Evolutionary conservation across 2,888 invertebrate genomes (phyloP), one percentile per base, ranked within the genome.

Genomic region (Cremastinae sp.): DNA sequence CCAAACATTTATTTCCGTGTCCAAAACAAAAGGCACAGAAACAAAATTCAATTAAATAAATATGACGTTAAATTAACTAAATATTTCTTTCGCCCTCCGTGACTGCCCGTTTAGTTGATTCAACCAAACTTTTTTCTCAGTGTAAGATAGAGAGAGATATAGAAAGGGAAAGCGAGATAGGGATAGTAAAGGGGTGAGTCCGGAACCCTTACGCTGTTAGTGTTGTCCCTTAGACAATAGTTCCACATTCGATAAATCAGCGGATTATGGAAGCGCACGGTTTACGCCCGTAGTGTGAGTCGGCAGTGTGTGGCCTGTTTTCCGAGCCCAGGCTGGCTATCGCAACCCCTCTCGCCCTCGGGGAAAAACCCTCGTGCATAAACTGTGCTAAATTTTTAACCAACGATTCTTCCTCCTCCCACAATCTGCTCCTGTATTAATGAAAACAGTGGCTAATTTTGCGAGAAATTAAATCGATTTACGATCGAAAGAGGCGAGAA

Each of bases 391-490:
- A 14, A 47, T 68, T 75, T 72, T 72, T 47, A 53, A 62, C 51
- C 18, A 16, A 14, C 65, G n/a, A 34, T 65, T 47, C 18, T 10
- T 16, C 22, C 18, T 18, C 12, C 16, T 34, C 9, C 28, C 12
- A 18, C 43, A 4, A 18, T 53, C 45, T 51, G 22, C 54, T 49
- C 58, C 56, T 62, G 69, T 74, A 80, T 82, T 83, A 80, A 80
- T 81, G 80, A 80, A 83, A 81, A 76, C 79, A 79, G 78, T 5
- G 28, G 28, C 79, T 80, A 82, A 80, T 80, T 81, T 79, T 78
- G 76, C 78, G 69, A 71, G 70, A 51, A 72, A 78, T 74, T 71
- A 72, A 80, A 80, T 81, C 79, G 80, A 79, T 81, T 78, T 74
- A 78, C 71, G 72, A 54, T 8, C 54, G 58, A 16, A 10, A 36